Evolutionary conservation across 2,888 invertebrate species (phyloP).

Genomic region (Latheticus oryzae): DNA sequence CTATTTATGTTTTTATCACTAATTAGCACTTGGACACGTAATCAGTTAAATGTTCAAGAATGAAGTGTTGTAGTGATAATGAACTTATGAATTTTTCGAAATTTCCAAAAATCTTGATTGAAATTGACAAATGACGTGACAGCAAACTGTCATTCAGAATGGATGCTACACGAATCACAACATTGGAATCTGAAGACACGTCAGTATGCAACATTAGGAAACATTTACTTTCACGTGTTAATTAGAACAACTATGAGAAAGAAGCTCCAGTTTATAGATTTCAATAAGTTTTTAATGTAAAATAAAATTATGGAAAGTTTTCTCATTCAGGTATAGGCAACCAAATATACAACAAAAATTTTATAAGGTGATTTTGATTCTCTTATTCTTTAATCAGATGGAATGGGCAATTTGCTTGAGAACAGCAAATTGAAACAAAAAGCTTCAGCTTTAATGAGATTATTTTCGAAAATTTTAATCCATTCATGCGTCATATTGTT

Average conservation of each 20-base stretch:
- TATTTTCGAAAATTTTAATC: too few relatives aligned
- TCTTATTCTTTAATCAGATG: too few relatives aligned
- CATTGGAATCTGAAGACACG: too few relatives aligned
- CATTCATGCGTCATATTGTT: too few relatives aligned
- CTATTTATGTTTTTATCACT: slow-evolving; percentile 8
- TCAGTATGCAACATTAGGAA: too few relatives aligned
- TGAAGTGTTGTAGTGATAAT: slow-evolving; percentile 1
- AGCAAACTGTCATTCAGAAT: slow-evolving; percentile 15
- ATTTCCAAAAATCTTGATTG: slow-evolving; percentile 19
- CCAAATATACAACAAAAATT: not conserved
- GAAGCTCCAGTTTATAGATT: too few relatives aligned
- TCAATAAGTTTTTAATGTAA: not conserved
- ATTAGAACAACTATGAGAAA: not conserved
- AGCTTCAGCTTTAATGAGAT: too few relatives aligned
- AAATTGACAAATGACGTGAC: slow-evolving; percentile 24
- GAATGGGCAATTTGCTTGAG: too few relatives aligned
- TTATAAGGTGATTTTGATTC: too few relatives aligned
- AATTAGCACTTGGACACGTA: slow-evolving; percentile 10
- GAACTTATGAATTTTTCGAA: slow-evolving; percentile 17
- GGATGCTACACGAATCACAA: too few relatives aligned
- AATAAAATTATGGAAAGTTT: not conserved
- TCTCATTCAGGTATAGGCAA: not conserved
- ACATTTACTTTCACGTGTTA: not conserved
- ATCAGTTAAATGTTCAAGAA: slow-evolving; percentile 6
- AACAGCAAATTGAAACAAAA: too few relatives aligned